A percentile compares a stretch with the other conserved stretches of the same genome.
Evolutionary conservation across 2,113 vertebrate genomes (phyloP).

Genomic region (Melanostigma gelatinosum): DNA sequence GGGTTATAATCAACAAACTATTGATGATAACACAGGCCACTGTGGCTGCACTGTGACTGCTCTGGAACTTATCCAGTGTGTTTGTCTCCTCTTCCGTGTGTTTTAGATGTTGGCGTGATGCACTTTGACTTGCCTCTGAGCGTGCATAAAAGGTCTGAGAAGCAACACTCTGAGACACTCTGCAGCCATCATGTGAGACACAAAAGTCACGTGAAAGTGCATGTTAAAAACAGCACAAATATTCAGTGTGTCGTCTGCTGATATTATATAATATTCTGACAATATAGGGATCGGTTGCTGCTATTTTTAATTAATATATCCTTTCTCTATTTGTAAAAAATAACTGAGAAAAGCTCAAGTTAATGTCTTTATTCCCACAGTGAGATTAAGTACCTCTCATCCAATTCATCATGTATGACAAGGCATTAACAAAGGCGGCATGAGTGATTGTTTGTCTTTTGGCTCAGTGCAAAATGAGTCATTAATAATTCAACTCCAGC

Average conservation of each 20-base stretch:
- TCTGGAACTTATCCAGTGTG: neutral
- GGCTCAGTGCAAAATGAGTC: constrained; percentile 15
- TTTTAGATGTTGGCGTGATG: neutral
- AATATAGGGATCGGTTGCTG: neutral
- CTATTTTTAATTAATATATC: neutral
- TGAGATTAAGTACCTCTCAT: neutral
- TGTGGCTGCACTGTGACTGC: neutral
- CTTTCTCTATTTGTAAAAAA: neutral
- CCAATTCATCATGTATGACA: constrained; percentile 15
- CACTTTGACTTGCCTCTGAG: neutral
- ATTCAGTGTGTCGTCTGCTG: neutral
- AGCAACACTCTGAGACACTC: neutral
- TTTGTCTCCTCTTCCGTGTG: neutral
- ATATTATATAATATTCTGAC: neutral
- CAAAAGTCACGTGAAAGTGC: neutral
- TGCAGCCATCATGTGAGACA: neutral
- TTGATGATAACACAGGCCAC: neutral
- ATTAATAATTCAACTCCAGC: constrained; percentile 41
- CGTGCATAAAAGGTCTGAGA: neutral
- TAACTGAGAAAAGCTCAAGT: neutral
- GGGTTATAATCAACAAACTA: neutral
- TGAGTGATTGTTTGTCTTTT: neutral
- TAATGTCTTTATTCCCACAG: constrained; percentile 1
- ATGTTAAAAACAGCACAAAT: constrained; percentile 1
- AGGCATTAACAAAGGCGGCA: neutral